phyloP scores from a whole-genome alignment of 2,888 invertebrate genomes.

The Coleophora deauratella region DNA sequence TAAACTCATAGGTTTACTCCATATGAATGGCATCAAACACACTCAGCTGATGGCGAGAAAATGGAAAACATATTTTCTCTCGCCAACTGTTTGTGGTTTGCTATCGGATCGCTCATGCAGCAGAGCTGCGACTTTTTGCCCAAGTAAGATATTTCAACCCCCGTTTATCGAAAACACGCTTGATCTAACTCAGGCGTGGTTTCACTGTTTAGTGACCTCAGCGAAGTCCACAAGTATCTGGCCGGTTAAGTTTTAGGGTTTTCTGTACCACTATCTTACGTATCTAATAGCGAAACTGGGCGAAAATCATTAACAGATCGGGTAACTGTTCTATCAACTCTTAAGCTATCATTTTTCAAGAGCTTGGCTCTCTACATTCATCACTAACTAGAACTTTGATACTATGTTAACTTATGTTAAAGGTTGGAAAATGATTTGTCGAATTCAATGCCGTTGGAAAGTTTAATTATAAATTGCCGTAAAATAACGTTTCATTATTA shows the following conservation, averaged over 20 bases:
- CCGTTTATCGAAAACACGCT: conserved; percentile 25
- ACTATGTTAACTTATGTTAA: too few relatives aligned
- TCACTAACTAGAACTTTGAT: too few relatives aligned
- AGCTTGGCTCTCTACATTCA: too few relatives aligned
- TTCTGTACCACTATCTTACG: conserved; percentile 28
- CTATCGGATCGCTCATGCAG: conserved; percentile 95
- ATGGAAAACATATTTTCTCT: conserved; percentile 95
- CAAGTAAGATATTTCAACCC: conserved; percentile 79
- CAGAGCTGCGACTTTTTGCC: conserved; percentile 97
- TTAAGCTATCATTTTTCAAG: too few relatives aligned
- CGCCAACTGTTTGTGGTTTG: conserved; percentile 98
- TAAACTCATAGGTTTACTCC: conserved; percentile 85
- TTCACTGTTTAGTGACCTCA: conserved; percentile 54
- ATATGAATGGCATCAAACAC: conserved; percentile 95
- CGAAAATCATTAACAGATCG: not conserved
- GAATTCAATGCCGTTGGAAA: too few relatives aligned
- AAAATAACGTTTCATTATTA: too few relatives aligned
- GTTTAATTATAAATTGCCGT: too few relatives aligned
- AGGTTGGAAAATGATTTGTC: too few relatives aligned
- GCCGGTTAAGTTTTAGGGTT: conserved; percentile 17
- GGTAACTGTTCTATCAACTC: too few relatives aligned
- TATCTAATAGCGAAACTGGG: conserved; percentile 20
- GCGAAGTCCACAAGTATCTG: conserved; percentile 50
- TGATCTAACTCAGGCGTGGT: conserved; percentile 19
- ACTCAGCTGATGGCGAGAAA: conserved; percentile 88